These are phyloP conservation scores for Nannoperca australis DNA, from an alignment of 2,797 vertebrate genomes.

Conservation along the genomic window DNA sequence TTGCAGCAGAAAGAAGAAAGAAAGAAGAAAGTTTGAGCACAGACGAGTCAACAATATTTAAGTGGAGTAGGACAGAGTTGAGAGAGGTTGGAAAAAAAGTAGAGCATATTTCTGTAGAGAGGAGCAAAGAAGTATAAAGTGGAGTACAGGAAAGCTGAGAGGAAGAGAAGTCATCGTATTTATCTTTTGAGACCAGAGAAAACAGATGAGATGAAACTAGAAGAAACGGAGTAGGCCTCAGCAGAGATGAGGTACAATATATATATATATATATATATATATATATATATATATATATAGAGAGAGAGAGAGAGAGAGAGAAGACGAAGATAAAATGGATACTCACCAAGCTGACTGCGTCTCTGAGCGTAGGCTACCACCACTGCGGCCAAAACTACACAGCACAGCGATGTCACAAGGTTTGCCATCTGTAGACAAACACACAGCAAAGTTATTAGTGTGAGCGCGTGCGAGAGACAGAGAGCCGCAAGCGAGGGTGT, in stretches of 20 bases:
- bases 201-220: not conserved
- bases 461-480: conserved; percentile 43
- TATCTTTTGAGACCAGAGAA: not conserved
- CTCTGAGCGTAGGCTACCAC: conserved; percentile 94
- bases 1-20: not conserved
- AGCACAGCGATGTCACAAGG: conserved; percentile 93
- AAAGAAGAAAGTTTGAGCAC: not conserved
- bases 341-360: conserved; percentile 95
- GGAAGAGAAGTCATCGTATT: not conserved
- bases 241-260: not conserved
- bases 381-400: conserved; percentile 90
- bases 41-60: not conserved
- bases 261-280: too few species aligned
- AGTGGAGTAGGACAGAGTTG: not conserved
- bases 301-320: too few species aligned
- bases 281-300: too few species aligned
- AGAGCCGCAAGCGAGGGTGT: conserved; percentile 49
- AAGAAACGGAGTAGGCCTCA: conserved; percentile 4
- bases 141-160: conserved; percentile 17
- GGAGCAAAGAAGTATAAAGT: not conserved
- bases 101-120: not conserved
- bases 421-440: conserved; percentile 94
- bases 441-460: conserved; percentile 75
- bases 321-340: conserved; percentile 42
- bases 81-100: not conserved